Evolutionary conservation across 2,797 vertebrate species (phyloP).

Genomic region (Hipposideros larvatus): DNA sequence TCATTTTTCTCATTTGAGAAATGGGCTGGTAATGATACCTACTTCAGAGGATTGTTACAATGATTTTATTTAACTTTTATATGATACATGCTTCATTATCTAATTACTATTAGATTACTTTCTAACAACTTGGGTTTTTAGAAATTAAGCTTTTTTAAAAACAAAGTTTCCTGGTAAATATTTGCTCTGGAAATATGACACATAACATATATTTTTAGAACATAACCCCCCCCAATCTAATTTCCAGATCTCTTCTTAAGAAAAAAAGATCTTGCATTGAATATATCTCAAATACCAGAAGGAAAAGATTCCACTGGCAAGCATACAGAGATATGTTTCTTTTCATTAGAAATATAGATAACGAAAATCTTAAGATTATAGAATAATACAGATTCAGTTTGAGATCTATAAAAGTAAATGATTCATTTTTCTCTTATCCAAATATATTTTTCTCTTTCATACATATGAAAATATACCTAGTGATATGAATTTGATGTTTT

Average conservation of each 20-base stretch:
- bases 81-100: background rate
- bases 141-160: background rate
- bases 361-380: conserved; percentile 12
- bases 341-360: conserved; percentile 4
- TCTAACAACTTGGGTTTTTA: conserved; percentile 1
- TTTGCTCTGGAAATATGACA: background rate
- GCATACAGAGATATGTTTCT: background rate
- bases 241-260: background rate
- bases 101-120: conserved; percentile 30
- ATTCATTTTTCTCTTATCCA: background rate
- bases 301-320: background rate
- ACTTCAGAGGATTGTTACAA: background rate
- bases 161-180: background rate
- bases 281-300: background rate
- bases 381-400: background rate
- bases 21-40: background rate
- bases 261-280: background rate
- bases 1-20: background rate
- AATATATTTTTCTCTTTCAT: background rate
- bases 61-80: background rate
- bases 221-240: background rate
- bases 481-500: background rate
- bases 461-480: background rate
- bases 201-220: background rate
- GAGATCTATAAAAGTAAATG: background rate